Evolutionary conservation across 1,140 invertebrate species (phyloP).

Genomic region (Pseudomyrmex sp.): DNA sequence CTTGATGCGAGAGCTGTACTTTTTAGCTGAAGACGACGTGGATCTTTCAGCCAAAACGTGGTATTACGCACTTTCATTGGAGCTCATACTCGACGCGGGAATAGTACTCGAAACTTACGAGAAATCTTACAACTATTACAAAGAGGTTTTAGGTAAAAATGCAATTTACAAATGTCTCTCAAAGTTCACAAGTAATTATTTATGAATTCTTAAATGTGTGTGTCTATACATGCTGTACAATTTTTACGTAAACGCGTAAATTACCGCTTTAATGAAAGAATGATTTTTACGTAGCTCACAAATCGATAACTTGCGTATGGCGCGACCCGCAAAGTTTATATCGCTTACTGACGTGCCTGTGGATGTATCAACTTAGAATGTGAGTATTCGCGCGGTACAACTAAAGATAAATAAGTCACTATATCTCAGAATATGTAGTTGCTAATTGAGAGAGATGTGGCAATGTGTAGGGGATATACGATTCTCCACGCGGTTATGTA

Average conservation of each 20-base stretch:
- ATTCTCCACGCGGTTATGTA: neutral
- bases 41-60: constrained; percentile 76
- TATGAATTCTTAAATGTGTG: neutral
- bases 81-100: constrained; percentile 71
- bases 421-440: neutral
- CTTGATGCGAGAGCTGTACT: constrained; percentile 66
- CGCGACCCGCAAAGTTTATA: constrained; percentile 69
- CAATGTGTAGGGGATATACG: constrained; percentile 49
- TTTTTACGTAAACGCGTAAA: too few species aligned
- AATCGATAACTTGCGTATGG: constrained; percentile 13
- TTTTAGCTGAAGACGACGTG: constrained; percentile 61
- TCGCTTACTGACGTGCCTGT: constrained; percentile 61
- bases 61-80: constrained; percentile 77
- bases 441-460: neutral
- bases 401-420: too few species aligned
- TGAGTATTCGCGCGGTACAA: constrained; percentile 40
- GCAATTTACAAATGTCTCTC: neutral
- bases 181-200: constrained; percentile 2
- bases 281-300: constrained; percentile 24
- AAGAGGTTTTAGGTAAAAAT: constrained; percentile 58
- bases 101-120: constrained; percentile 72
- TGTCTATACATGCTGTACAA: neutral
- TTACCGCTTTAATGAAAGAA: neutral
- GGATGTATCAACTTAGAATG: constrained; percentile 74
- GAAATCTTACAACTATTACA: constrained; percentile 57